phyloP scores from a whole-genome alignment of 2,113 vertebrate species.

The Desmodus rotundus region DNA sequence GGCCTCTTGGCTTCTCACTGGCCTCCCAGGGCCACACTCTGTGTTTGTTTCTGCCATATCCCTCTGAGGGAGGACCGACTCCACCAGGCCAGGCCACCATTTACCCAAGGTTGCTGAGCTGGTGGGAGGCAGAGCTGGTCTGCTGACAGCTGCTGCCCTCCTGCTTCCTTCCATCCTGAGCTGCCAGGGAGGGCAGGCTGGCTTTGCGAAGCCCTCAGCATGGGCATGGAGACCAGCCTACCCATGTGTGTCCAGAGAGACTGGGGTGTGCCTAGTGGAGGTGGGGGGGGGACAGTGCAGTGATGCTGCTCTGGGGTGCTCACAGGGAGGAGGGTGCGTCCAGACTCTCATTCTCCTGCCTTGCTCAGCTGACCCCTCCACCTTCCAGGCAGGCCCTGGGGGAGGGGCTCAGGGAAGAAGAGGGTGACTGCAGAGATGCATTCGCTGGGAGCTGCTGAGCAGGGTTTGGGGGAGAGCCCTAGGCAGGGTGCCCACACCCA shows the following conservation, averaged over 20 bases:
- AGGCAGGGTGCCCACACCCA: neutral
- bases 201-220: neutral
- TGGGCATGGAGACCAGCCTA: neutral
- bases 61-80: neutral
- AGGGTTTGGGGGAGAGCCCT: neutral
- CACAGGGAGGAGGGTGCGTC: fast-evolving
- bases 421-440: too few relatives aligned
- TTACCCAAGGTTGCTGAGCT: neutral
- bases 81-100: neutral
- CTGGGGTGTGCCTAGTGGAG: neutral
- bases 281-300: neutral
- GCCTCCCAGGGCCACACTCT: fast-evolving
- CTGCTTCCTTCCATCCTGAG: neutral
- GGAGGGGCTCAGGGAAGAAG: neutral
- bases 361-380: neutral
- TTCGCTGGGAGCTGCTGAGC: neutral
- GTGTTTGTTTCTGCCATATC: neutral
- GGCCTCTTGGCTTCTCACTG: neutral
- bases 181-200: neutral
- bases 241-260: neutral
- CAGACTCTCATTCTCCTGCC: neutral
- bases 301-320: neutral
- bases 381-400: neutral
- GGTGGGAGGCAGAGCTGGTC: neutral
- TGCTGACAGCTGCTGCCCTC: fast-evolving